A percentile compares a stretch with the other conserved stretches of the same genome.
phyloP scores from a whole-genome alignment of 2,888 invertebrate species.

The Tipula lateralis region DNA sequence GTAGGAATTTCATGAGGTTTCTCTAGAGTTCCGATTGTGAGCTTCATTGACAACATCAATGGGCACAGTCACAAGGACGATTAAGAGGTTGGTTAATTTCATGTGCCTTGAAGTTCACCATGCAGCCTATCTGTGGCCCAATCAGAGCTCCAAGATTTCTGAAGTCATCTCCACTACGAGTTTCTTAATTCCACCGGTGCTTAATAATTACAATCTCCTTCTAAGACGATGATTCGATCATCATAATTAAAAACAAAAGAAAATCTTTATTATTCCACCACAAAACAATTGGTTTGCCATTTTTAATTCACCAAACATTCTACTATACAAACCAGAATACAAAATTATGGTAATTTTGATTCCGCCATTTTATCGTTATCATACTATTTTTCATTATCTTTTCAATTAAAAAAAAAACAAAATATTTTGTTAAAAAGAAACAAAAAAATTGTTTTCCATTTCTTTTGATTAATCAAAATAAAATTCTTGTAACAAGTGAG shows the following conservation, averaged over 20 bases:
- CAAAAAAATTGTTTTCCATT: neutral
- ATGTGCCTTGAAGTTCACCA: too few relatives aligned
- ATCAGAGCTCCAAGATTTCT: too few relatives aligned
- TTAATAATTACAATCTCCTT: neutral
- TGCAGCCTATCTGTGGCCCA: too few relatives aligned
- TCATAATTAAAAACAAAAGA: neutral
- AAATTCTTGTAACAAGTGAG: neutral
- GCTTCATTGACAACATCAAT: too few relatives aligned
- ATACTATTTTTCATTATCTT: neutral
- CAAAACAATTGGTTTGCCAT: neutral
- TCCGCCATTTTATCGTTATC: conserved; percentile 4
- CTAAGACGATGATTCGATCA: neutral
- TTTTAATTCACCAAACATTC: neutral
- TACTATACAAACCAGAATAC: too few relatives aligned
- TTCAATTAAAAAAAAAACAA: conserved; percentile 2
- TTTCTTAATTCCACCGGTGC: too few relatives aligned
- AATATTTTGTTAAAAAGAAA: neutral
- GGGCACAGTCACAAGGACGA: too few relatives aligned
- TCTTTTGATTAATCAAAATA: conserved; percentile 24
- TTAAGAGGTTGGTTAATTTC: too few relatives aligned
- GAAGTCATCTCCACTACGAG: too few relatives aligned
- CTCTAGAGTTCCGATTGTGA: too few relatives aligned
- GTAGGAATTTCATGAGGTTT: too few relatives aligned
- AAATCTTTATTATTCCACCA: neutral
- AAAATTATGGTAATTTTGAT: neutral